Conservation (phyloP, 2,888 invertebrate genomes). For the Eupithecia subfuscata region DNA sequence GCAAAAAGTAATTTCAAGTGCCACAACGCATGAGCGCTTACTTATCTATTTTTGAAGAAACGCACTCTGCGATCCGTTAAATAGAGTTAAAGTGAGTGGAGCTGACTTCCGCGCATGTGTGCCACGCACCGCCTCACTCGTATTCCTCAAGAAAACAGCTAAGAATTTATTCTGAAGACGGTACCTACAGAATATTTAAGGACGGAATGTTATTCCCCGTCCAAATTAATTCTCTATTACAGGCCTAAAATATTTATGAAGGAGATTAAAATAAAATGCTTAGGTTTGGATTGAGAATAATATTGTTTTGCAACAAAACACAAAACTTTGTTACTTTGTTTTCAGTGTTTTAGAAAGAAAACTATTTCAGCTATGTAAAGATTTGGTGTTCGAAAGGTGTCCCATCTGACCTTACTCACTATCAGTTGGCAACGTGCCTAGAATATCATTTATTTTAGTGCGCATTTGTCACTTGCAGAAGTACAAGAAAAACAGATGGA, state of each 20-base stretch:
- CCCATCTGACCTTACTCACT: slow-evolving; percentile 32
- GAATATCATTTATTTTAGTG: slow-evolving; percentile 33
- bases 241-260: slow-evolving; percentile 43
- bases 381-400: slow-evolving; percentile 29
- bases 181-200: slow-evolving; percentile 41
- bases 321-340: neutral
- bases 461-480: slow-evolving; percentile 30
- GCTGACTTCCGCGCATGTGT: slow-evolving; percentile 78
- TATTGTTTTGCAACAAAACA: neutral
- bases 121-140: slow-evolving; percentile 72
- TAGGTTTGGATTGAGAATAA: neutral
- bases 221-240: slow-evolving; percentile 46
- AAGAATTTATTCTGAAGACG: slow-evolving; percentile 58
- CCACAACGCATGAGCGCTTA: slow-evolving; percentile 72
- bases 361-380: slow-evolving; percentile 27
- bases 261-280: slow-evolving; percentile 43
- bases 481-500: slow-evolving; percentile 26
- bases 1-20: slow-evolving; percentile 81
- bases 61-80: slow-evolving; percentile 76
- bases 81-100: slow-evolving; percentile 73
- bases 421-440: slow-evolving; percentile 35
- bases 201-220: slow-evolving; percentile 36
- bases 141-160: slow-evolving; percentile 60
- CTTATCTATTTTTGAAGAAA: slow-evolving; percentile 77
- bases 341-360: slow-evolving; percentile 1